A percentile compares a stretch with the other conserved stretches of the same genome.
Evolutionary conservation across 2,113 vertebrate species (phyloP).

Genomic region (Lanius ludovicianus): DNA sequence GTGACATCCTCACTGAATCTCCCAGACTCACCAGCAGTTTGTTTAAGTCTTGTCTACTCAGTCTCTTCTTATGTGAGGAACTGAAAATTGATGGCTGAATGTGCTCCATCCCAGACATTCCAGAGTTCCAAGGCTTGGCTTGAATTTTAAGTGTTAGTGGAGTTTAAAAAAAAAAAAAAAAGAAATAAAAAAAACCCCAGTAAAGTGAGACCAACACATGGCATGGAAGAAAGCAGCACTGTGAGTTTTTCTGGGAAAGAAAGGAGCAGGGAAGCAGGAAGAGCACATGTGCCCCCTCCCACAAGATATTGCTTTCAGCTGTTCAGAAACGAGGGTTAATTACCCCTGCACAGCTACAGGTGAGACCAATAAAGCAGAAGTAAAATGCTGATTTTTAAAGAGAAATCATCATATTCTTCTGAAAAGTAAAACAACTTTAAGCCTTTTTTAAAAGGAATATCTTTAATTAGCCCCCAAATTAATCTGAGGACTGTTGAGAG

Average conservation of each 20-base stretch:
- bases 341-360: background rate
- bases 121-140: background rate
- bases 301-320: background rate
- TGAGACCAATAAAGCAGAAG: background rate
- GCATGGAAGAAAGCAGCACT: background rate
- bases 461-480: background rate
- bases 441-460: background rate
- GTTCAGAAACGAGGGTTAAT: background rate
- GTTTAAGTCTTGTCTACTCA: background rate
- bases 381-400: background rate
- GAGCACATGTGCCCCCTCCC: accelerated
- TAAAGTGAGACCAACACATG: background rate
- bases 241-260: background rate
- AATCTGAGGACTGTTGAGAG: background rate
- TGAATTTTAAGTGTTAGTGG: background rate
- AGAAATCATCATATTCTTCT: background rate
- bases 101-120: background rate
- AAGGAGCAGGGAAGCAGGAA: background rate
- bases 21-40: background rate
- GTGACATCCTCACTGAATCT: background rate
- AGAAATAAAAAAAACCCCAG: background rate
- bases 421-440: background rate
- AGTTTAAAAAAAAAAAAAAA: background rate
- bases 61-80: background rate
- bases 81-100: background rate